These are phyloP conservation scores for Neoitamus cyanurus DNA, from an alignment of 2,888 invertebrate genomes.

Conservation along the genomic window DNA sequence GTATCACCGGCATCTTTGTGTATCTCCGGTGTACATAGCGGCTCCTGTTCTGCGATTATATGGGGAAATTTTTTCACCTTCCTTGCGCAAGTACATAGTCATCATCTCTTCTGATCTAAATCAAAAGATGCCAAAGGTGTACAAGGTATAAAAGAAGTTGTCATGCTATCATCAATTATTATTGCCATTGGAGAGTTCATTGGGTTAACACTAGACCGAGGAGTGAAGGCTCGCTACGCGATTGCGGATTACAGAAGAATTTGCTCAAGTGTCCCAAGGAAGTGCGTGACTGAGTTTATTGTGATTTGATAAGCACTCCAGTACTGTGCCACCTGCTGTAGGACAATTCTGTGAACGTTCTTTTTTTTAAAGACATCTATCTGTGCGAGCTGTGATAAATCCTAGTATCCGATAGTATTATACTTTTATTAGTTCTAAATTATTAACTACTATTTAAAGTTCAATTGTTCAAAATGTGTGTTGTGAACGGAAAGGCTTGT, in stretches of 20 bases:
- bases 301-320: not conserved
- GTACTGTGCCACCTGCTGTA: not conserved
- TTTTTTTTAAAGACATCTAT: not conserved
- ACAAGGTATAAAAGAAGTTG: slow-evolving; percentile 51
- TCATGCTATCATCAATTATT: slow-evolving; percentile 52
- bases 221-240: not conserved
- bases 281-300: slow-evolving; percentile 7
- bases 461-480: slow-evolving; percentile 18
- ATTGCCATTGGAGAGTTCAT: slow-evolving; percentile 51
- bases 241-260: not conserved
- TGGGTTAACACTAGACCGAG: slow-evolving; percentile 27
- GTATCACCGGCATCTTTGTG: slow-evolving; percentile 12
- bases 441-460: not conserved
- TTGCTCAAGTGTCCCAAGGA: not conserved
- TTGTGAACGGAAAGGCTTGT: slow-evolving; percentile 2
- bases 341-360: not conserved
- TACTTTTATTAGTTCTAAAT: not conserved
- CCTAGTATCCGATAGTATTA: slow-evolving; percentile 10
- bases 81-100: slow-evolving; percentile 13
- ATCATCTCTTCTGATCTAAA: slow-evolving; percentile 50
- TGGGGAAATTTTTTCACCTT: slow-evolving; percentile 3
- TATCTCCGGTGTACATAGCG: not conserved
- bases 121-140: slow-evolving; percentile 51
- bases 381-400: slow-evolving; percentile 48
- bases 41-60: slow-evolving; percentile 14